These are phyloP conservation scores for Delichon dasypus DNA, from an alignment of 2,797 vertebrate species.

Conservation along the genomic window DNA sequence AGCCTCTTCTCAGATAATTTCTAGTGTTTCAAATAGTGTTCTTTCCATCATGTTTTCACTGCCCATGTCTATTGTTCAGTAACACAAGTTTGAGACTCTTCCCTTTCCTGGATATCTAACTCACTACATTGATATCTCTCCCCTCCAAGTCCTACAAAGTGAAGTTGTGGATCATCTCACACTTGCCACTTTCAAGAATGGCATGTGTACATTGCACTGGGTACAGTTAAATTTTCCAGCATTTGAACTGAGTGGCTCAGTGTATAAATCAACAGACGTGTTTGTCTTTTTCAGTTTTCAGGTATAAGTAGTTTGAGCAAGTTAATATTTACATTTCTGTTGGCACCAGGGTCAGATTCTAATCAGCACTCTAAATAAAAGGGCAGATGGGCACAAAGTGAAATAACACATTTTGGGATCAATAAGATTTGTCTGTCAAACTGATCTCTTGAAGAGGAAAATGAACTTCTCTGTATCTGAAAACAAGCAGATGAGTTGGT, in stretches of 20 bases:
- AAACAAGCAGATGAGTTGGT: neutral
- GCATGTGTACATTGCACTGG: neutral
- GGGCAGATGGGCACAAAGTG: neutral
- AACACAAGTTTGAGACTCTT: neutral
- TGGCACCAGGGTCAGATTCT: conserved; percentile 22
- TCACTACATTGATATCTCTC: neutral
- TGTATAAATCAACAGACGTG: neutral
- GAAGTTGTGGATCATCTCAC: neutral
- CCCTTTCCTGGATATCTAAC: neutral
- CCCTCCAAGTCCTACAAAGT: neutral
- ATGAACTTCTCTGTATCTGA: neutral
- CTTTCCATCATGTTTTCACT: neutral
- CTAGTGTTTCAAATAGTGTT: neutral
- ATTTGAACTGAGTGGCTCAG: neutral
- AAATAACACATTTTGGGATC: neutral
- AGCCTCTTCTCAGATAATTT: neutral
- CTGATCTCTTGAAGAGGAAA: conserved; percentile 1
- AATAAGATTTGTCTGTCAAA: conserved; percentile 19
- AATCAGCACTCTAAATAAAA: neutral
- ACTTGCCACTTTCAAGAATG: neutral
- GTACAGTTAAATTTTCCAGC: neutral
- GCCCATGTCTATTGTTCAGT: neutral
- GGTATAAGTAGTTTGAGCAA: neutral
- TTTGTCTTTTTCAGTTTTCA: conserved; percentile 32
- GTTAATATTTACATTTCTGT: conserved; percentile 23